Evolutionary conservation across 1,140 invertebrate genomes (phyloP), one percentile per base, ranked within the genome.

Genomic region (Drosophila erecta): DNA sequence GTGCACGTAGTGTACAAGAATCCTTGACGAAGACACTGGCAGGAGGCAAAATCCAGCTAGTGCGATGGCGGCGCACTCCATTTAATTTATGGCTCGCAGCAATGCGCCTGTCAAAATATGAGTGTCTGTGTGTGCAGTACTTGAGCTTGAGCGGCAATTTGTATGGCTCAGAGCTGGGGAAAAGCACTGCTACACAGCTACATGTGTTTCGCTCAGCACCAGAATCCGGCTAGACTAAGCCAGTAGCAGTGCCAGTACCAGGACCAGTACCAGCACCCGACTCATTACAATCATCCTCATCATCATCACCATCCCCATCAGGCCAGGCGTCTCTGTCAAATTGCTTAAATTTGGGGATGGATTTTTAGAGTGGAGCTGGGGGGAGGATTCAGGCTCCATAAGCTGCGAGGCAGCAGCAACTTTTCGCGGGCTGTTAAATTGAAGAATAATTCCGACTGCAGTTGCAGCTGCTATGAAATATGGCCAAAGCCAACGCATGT

Each of bases 351-450:
- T 86, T 53, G 69, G 60, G 53, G 22, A 53, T 11, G 24, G 14
- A 5, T 41, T 15, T 38, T 41, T 10, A n/a, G 33, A 24, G 38
- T 11, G n/a, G 72, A 24, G 12, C 20, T 35, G 51, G 22, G 33
- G 11, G 4, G 15, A 14, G 14, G 27, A 43, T 40, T 22, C 22
- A 22, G 37, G 37, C 33, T 38, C 30, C 51, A 47, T 44, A 46
- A 51, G 73, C 73, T 70, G 47, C 8, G 30, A 30, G 5, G 47
- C 24, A 24, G 47, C n/a, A 33, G 81, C 77, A 86, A 77, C 77
- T 76, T 80, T 85, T 77, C 81, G 81, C 79, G 83, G 79, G 61
- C 79, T 76, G 79, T 83, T 79, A 86, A 86, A 86, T 87, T 87
- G 70, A 86, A 76, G 83, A 70, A 86, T 78, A 87, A 79, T 83